Percentiles rank a stretch among this genome's conserved stretches.
These are phyloP conservation scores for Paguma larvata DNA, from an alignment of 2,797 vertebrate species.

Conservation along the genomic window DNA sequence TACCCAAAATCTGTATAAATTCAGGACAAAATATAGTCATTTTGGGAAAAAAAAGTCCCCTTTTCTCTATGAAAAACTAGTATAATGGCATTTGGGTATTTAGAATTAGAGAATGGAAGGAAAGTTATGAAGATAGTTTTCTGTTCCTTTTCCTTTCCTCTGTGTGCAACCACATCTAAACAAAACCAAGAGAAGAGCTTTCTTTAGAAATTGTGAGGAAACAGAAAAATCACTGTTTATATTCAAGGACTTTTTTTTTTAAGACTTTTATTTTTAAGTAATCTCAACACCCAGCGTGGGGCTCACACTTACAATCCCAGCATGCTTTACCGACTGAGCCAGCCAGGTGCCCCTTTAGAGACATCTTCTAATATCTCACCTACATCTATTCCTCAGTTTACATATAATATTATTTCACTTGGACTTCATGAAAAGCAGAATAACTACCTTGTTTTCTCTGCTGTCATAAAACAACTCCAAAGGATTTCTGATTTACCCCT, in stretches of 20 bases:
- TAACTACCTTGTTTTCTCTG: not conserved
- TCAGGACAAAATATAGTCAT: not conserved
- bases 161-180: not conserved
- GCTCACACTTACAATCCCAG: not conserved
- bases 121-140: conserved; percentile 39
- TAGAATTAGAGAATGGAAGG: conserved; percentile 22
- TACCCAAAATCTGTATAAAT: not conserved
- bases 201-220: conserved; percentile 42
- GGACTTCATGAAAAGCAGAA: not conserved
- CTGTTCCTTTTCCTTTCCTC: conserved; percentile 4
- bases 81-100: not conserved
- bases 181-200: not conserved
- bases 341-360: not conserved
- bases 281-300: not conserved
- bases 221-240: not conserved
- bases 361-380: not conserved
- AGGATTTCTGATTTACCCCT: not conserved
- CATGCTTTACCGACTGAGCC: not conserved
- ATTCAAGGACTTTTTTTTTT: not conserved
- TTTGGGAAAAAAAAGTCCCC: not conserved
- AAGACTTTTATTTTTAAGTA: not conserved
- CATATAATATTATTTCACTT: conserved; percentile 29
- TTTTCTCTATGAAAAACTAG: not conserved
- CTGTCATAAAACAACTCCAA: not conserved
- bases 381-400: not conserved